phyloP scores from a whole-genome alignment of 2,888 invertebrate species.

The Erannis defoliaria region DNA sequence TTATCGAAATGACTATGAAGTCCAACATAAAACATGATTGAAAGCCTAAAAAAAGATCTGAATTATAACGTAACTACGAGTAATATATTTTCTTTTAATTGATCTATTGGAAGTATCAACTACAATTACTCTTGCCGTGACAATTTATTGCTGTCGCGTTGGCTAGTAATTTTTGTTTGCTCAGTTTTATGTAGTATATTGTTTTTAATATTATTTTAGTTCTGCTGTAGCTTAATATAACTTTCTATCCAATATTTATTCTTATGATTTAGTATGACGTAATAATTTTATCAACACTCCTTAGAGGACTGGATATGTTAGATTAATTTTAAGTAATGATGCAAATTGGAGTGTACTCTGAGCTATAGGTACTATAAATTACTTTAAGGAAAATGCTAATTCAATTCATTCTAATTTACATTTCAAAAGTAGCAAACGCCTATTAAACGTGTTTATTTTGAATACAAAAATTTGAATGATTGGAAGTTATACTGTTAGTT shows the following conservation, averaged over 20 bases:
- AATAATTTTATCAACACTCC: background rate
- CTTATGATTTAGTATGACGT: background rate
- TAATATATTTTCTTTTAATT: background rate
- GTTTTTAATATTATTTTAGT: conserved; percentile 34
- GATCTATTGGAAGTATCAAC: background rate
- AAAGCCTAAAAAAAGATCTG: background rate
- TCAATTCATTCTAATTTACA: too few species aligned
- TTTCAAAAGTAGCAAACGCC: too few species aligned
- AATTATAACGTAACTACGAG: background rate
- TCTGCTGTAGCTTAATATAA: background rate
- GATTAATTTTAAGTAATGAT: too few species aligned
- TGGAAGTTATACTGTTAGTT: too few species aligned
- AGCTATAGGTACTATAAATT: too few species aligned
- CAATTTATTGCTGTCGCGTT: background rate
- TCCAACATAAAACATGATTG: background rate
- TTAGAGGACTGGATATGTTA: background rate
- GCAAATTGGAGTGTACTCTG: background rate
- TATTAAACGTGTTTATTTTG: too few species aligned
- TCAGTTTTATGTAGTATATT: conserved; percentile 20
- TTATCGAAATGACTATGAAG: background rate
- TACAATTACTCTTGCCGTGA: background rate
- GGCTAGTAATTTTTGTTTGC: conserved; percentile 8
- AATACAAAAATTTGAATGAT: too few species aligned
- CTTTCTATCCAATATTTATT: background rate
- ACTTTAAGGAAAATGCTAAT: background rate